Conservation (phyloP, 2,797 vertebrate genomes). For the Paedocypris micromegethes region DNA sequence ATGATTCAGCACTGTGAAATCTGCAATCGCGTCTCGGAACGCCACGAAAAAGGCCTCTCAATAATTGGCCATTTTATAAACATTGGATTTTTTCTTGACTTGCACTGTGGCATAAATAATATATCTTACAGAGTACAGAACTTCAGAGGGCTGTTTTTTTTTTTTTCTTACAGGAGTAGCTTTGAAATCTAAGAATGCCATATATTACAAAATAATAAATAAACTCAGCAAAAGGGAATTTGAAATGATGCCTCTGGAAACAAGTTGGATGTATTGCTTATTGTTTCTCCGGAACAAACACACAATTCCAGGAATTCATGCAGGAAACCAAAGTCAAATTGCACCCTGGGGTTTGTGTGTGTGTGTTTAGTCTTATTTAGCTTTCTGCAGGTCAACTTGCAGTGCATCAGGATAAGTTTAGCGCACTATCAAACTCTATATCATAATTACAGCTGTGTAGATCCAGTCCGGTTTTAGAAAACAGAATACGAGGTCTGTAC, state of each 20-base stretch:
- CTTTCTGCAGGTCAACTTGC: background rate
- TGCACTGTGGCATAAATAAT: background rate
- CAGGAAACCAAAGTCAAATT: constrained; percentile 34
- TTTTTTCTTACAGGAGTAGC: constrained; percentile 5
- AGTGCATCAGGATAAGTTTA: background rate
- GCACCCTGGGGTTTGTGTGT: constrained; percentile 16
- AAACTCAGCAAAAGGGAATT: constrained; percentile 15
- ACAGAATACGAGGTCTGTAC: background rate
- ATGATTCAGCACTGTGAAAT: constrained; percentile 22
- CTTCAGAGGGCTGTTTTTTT: constrained; percentile 23
- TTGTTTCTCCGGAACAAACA: constrained; percentile 55
- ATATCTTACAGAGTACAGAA: constrained; percentile 17
- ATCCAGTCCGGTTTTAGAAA: background rate
- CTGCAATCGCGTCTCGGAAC: constrained; percentile 1
- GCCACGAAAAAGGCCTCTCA: constrained; percentile 9
- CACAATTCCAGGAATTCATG: constrained; percentile 34
- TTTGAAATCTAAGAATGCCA: constrained; percentile 26
- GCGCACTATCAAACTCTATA: background rate
- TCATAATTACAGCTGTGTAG: constrained; percentile 8
- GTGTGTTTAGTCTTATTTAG: background rate
- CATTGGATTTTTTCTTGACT: background rate
- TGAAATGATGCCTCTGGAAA: constrained; percentile 25
- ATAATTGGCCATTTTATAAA: constrained; percentile 19
- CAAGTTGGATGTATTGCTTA: constrained; percentile 44
- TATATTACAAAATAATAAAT: constrained; percentile 13